Evolutionary conservation across 2,797 vertebrate species (phyloP).

Genomic region (Ambastaia sidthimunki): DNA sequence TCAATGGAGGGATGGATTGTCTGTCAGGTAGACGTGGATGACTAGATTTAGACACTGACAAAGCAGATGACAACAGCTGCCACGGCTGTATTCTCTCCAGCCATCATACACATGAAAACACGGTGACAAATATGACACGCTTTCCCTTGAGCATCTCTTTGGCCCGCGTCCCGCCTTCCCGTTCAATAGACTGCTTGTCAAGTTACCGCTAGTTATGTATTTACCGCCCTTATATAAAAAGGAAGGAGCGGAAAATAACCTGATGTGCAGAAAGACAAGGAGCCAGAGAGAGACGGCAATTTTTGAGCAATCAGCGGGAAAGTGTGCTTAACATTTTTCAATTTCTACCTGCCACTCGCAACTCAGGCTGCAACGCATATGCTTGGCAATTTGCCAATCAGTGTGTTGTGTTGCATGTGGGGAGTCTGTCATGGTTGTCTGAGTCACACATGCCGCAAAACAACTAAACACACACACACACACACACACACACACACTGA

Average conservation of each 20-base stretch:
- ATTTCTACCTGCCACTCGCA: slow-evolving; percentile 68
- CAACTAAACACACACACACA: slow-evolving; percentile 30
- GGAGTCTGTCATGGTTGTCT: slow-evolving; percentile 60
- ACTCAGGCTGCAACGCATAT: slow-evolving; percentile 56
- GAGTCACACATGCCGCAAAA: slow-evolving; percentile 57
- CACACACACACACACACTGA: background rate
- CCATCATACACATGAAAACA: slow-evolving; percentile 60
- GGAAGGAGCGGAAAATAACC: slow-evolving; percentile 51
- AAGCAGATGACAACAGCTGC: slow-evolving; percentile 51
- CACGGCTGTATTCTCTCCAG: slow-evolving; percentile 53
- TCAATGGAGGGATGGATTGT: slow-evolving; percentile 56
- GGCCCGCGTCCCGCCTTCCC: slow-evolving; percentile 33
- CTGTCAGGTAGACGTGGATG: slow-evolving; percentile 56
- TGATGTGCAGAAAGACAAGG: slow-evolving; percentile 9
- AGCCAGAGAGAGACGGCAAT: slow-evolving; percentile 59
- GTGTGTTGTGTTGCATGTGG: slow-evolving; percentile 63
- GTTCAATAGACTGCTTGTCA: slow-evolving; percentile 60
- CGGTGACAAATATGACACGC: slow-evolving; percentile 64
- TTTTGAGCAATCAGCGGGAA: slow-evolving; percentile 66
- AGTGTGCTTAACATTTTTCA: slow-evolving; percentile 68
- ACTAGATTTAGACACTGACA: slow-evolving; percentile 49
- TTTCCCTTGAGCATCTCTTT: slow-evolving; percentile 47
- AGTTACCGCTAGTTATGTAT: slow-evolving; percentile 64
- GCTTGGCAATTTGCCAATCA: slow-evolving; percentile 70
- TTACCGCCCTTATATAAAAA: slow-evolving; percentile 64